phyloP scores from a whole-genome alignment of 53 echinoderm and acorn worm genomes.

The Apostichopus leukothele region DNA sequence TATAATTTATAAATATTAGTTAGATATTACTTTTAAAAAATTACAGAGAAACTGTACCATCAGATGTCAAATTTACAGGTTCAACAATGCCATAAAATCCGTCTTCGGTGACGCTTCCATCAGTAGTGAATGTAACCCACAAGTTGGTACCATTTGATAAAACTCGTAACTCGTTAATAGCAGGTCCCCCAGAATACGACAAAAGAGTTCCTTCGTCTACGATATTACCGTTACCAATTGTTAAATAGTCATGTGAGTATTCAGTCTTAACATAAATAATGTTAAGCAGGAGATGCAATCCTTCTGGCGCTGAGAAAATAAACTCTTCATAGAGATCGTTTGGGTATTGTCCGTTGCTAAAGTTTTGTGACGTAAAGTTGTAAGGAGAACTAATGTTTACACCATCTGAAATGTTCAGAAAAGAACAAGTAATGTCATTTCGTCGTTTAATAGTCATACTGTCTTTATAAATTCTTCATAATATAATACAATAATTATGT shows the following conservation, averaged over 20 bases:
- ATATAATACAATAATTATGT: no score
- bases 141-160: not conserved
- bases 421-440: no score
- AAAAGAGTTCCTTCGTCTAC: not conserved
- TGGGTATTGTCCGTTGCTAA: not conserved
- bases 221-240: not conserved
- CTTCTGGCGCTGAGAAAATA: not conserved
- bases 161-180: not conserved
- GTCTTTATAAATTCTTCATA: no score
- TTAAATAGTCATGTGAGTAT: not conserved
- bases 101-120: not conserved
- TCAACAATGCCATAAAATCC: not conserved
- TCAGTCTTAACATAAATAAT: not conserved
- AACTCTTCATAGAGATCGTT: not conserved
- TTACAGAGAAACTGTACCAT: not conserved
- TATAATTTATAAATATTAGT: no score
- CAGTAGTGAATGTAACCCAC: not conserved
- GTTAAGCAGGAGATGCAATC: not conserved
- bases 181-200: not conserved
- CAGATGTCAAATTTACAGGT: not conserved
- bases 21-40: no score
- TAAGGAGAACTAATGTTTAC: not conserved
- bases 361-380: not conserved
- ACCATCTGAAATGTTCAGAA: not conserved
- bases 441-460: no score